Evolutionary conservation across 1,140 invertebrate genomes (phyloP), one percentile per base, ranked within the genome.

Genomic region (Drosophila ironensis): DNA sequence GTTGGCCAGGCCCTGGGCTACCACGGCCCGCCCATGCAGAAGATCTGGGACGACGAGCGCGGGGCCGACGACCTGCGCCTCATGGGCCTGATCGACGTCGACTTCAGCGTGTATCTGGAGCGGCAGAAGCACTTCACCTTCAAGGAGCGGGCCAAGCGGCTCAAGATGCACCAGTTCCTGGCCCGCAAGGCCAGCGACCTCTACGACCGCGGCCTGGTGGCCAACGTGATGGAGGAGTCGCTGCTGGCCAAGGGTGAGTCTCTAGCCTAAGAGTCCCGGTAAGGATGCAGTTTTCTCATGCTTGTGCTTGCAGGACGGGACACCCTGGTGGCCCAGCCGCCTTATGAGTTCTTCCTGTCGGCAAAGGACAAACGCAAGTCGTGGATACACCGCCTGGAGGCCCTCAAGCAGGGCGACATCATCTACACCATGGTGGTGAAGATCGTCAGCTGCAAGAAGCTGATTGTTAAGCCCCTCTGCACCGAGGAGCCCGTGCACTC

Each of bases 1-100:
- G 92, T 97, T 78, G 91, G 93, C 74, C 93, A 94, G 81, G 92
- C 94, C 42, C 91, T 97, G 61, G 95, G 95, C 90, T 97, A 94
- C 87, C 95, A 97, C 91, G 96, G 96, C 1, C 95, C 95, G 76
- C 95, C 95, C 74, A 91, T 96, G 68, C 94, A 95, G 90, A 96
- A 96, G 91, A 93, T 95, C 61, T 97, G 95, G 95, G 95, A 96
- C 80, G 92, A 93, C 16, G 95, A 96, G 78, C 92, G 94, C 75
- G 95, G 95, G 56, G 94, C 95, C 77, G 93, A 93, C 45, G 94
- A 96, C 77, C 88, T 96, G 40, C 66, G 91, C 1, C 92, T 93
- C 76, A 91, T 95, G 64, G 93, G 93, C 74, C 92, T 96, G 25
- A 77, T 93, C 59, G 92, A 94, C 67, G 90, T 91, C 9, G 94